Conservation (phyloP, 1,140 invertebrate species). For the Eumaeus atala region DNA sequence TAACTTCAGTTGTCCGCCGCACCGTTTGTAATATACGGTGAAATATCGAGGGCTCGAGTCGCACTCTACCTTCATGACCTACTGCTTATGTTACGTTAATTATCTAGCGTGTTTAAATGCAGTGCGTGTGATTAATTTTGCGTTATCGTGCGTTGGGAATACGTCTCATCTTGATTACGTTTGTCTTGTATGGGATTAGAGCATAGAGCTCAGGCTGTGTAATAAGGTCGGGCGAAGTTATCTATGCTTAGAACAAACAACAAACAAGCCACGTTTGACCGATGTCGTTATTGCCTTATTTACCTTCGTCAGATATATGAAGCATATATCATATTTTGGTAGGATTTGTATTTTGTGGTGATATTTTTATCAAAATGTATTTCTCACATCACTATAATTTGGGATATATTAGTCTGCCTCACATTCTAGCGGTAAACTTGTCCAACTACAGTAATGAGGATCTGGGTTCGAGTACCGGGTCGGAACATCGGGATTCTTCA, state of each 20-base stretch:
- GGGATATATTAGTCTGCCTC: too few species aligned
- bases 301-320: background rate
- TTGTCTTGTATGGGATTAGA: too few species aligned
- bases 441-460: too few species aligned
- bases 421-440: too few species aligned
- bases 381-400: too few species aligned
- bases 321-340: conserved; percentile 4
- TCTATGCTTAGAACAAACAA: conserved; percentile 1
- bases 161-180: too few species aligned
- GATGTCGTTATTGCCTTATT: background rate
- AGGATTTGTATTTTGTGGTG: background rate
- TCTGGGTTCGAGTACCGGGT: too few species aligned
- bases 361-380: too few species aligned
- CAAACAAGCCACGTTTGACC: background rate
- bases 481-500: too few species aligned
- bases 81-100: conserved; percentile 10
- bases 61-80: conserved; percentile 33
- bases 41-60: conserved; percentile 52
- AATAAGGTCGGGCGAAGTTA: conserved; percentile 2
- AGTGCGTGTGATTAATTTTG: too few species aligned
- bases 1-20: conserved; percentile 60
- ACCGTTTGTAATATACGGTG: conserved; percentile 51
- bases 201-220: background rate
- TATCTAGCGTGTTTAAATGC: too few species aligned
- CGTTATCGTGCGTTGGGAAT: too few species aligned